Evolutionary conservation across 2,888 invertebrate species (phyloP).

Genomic region (Sphecodes monilicornis): DNA sequence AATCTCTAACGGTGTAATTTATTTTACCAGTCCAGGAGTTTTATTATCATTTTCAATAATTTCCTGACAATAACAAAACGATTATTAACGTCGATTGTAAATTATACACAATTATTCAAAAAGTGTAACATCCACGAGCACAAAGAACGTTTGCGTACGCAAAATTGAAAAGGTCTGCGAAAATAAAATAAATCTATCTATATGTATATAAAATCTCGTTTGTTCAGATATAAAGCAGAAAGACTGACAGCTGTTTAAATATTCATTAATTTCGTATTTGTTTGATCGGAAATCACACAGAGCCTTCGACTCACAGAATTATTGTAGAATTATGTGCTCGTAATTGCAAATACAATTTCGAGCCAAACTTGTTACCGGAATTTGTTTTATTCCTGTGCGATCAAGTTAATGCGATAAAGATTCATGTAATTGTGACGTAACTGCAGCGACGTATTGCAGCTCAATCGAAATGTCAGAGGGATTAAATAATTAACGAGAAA

Average conservation of each 20-base stretch:
- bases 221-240: neutral
- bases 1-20: neutral
- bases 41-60: neutral
- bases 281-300: neutral
- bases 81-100: neutral
- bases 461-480: neutral
- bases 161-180: neutral
- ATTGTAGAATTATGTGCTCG: neutral
- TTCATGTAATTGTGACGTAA: neutral
- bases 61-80: neutral
- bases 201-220: neutral
- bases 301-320: neutral
- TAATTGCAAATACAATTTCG: constrained; percentile 2
- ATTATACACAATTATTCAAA: neutral
- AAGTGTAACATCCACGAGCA: neutral
- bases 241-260: neutral
- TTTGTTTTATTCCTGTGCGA: neutral
- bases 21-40: neutral
- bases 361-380: neutral
- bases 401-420: neutral
- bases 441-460: neutral
- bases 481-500: neutral
- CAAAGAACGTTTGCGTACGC: neutral
- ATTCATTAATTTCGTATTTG: neutral
- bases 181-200: neutral